Evolutionary conservation across 2,888 invertebrate genomes (phyloP).

Genomic region (Sabellastarte sp.): DNA sequence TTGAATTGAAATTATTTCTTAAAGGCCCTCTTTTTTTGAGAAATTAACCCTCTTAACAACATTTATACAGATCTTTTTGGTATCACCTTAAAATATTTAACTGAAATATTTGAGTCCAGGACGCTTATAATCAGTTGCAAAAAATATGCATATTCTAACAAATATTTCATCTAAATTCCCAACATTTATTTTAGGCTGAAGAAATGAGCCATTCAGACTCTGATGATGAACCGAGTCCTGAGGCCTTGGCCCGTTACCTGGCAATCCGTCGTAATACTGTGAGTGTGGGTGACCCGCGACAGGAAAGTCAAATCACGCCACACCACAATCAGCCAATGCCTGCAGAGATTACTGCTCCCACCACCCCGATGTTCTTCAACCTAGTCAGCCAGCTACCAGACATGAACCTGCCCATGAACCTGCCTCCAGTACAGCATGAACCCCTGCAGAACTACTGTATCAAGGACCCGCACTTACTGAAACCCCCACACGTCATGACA

Average conservation of each 20-base stretch:
- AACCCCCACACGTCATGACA: slow-evolving; percentile 83
- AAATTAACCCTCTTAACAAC: too few relatives aligned
- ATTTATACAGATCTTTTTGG: too few relatives aligned
- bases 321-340: background rate
- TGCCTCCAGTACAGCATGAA: slow-evolving; percentile 80
- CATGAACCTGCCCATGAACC: slow-evolving; percentile 80
- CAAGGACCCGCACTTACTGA: slow-evolving; percentile 82
- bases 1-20: too few relatives aligned
- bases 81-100: too few relatives aligned
- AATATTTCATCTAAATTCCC: too few relatives aligned
- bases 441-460: slow-evolving; percentile 57
- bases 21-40: too few relatives aligned
- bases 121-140: too few relatives aligned
- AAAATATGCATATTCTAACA: too few relatives aligned
- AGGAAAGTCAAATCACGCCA: background rate
- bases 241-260: slow-evolving; percentile 59
- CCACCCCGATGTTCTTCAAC: background rate
- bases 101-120: too few relatives aligned
- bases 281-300: slow-evolving; percentile 71
- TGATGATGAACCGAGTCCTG: slow-evolving; percentile 60
- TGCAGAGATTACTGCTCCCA: background rate
- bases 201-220: slow-evolving; percentile 24
- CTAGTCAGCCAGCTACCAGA: slow-evolving; percentile 66
- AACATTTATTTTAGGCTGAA: slow-evolving; percentile 4
- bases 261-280: slow-evolving; percentile 86